These are phyloP conservation scores for Metalampra italica DNA, from an alignment of 2,888 invertebrate species.

Conservation along the genomic window DNA sequence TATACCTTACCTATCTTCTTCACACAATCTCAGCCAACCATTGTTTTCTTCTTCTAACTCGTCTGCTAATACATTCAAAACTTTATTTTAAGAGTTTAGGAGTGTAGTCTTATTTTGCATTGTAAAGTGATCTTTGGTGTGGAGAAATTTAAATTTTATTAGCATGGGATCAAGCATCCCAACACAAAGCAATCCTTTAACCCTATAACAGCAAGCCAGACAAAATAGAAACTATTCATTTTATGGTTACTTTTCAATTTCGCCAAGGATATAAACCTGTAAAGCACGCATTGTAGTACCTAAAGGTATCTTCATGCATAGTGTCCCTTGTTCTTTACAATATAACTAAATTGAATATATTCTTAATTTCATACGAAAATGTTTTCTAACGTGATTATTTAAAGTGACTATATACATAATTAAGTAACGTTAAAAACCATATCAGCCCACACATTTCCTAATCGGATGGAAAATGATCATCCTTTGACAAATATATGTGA, in stretches of 20 bases:
- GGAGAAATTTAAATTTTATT: slow-evolving; percentile 31
- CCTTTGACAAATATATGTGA: slow-evolving; percentile 5
- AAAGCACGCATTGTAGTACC: too few relatives aligned
- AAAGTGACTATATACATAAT: background rate
- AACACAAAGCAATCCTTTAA: slow-evolving; percentile 24
- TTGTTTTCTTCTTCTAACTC: background rate
- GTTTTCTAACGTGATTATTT: background rate
- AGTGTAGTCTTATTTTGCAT: slow-evolving; percentile 10
- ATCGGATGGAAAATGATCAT: slow-evolving; percentile 3
- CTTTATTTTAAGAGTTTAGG: background rate
- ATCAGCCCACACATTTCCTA: slow-evolving; percentile 4
- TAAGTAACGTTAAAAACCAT: background rate
- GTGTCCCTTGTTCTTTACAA: too few relatives aligned
- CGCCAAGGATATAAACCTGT: too few relatives aligned
- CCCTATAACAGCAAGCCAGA: slow-evolving; percentile 19
- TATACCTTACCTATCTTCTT: slow-evolving; percentile 12
- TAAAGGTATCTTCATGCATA: too few relatives aligned
- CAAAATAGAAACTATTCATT: slow-evolving; percentile 19
- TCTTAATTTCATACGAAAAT: too few relatives aligned
- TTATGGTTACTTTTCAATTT: background rate
- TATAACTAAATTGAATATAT: too few relatives aligned
- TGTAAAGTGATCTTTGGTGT: slow-evolving; percentile 20
- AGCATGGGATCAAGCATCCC: slow-evolving; percentile 32
- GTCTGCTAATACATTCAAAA: slow-evolving; percentile 2
- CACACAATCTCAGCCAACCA: background rate